Evolutionary conservation across 2,888 invertebrate species (phyloP).

Genomic region (Tetragnatha montana): DNA sequence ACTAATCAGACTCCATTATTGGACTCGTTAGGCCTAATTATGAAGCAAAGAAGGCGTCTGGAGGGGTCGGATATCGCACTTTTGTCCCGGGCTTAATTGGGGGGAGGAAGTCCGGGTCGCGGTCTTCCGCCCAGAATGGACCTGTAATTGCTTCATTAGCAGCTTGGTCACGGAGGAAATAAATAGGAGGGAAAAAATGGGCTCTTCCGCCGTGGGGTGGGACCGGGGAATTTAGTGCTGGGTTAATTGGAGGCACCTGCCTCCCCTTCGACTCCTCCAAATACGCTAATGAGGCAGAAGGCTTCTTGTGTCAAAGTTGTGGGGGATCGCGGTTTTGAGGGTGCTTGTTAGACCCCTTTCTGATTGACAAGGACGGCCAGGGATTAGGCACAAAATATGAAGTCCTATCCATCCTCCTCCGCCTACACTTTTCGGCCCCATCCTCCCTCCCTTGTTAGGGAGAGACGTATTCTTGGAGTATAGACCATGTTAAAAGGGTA

Average conservation of each 20-base stretch:
- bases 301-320: conserved; percentile 52
- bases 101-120: conserved; percentile 66
- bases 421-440: too few species aligned
- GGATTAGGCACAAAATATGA: neutral
- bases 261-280: conserved; percentile 40
- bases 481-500: too few species aligned
- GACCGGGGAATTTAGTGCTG: conserved; percentile 61
- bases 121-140: conserved; percentile 65
- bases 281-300: conserved; percentile 67
- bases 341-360: conserved; percentile 36
- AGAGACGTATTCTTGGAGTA: too few species aligned
- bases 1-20: conserved; percentile 69
- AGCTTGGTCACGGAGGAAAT: conserved; percentile 23
- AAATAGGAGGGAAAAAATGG: conserved; percentile 9
- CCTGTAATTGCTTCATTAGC: conserved; percentile 70
- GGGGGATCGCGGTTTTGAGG: conserved; percentile 42
- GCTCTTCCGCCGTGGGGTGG: conserved; percentile 41
- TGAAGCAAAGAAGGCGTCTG: conserved; percentile 49
- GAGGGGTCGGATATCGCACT: conserved; percentile 59
- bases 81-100: conserved; percentile 69
- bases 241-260: conserved; percentile 64
- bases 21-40: conserved; percentile 69
- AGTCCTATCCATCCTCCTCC: neutral
- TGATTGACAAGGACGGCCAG: conserved; percentile 52
- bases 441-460: too few species aligned